Evolutionary conservation across 2,797 vertebrate species (phyloP).

Genomic region (Trachops cirrhosus): DNA sequence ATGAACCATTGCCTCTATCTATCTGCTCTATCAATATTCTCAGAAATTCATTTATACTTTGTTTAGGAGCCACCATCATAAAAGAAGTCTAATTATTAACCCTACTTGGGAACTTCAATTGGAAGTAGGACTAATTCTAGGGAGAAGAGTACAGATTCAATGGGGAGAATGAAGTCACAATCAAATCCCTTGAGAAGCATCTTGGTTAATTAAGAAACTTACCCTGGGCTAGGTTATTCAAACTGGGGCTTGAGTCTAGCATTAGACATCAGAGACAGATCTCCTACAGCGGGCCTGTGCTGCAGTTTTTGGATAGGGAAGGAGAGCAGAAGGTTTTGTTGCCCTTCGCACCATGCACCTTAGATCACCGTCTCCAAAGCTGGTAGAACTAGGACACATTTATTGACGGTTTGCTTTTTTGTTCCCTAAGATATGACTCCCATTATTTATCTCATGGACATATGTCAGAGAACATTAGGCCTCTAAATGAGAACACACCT

Average conservation of each 20-base stretch:
- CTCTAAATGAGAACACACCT: neutral
- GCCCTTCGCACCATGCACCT: neutral
- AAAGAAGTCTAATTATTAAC: neutral
- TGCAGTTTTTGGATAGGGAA: neutral
- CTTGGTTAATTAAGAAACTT: neutral
- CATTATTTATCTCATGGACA: neutral
- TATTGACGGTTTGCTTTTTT: neutral
- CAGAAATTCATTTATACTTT: neutral
- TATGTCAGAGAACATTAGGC: neutral
- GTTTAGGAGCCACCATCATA: neutral
- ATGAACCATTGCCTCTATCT: neutral
- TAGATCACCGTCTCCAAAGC: neutral
- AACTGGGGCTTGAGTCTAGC: neutral
- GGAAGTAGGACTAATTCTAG: neutral
- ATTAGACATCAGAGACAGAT: neutral
- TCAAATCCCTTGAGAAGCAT: neutral
- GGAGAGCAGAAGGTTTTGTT: neutral
- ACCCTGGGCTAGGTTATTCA: neutral
- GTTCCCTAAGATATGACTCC: neutral
- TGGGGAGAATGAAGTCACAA: neutral
- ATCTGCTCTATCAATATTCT: neutral
- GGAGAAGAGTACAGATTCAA: neutral
- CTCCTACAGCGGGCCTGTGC: neutral
- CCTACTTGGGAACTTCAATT: neutral
- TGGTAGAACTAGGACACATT: neutral